Conservation (phyloP, 2,113 vertebrate species). For the Dicentrarchus labrax region DNA sequence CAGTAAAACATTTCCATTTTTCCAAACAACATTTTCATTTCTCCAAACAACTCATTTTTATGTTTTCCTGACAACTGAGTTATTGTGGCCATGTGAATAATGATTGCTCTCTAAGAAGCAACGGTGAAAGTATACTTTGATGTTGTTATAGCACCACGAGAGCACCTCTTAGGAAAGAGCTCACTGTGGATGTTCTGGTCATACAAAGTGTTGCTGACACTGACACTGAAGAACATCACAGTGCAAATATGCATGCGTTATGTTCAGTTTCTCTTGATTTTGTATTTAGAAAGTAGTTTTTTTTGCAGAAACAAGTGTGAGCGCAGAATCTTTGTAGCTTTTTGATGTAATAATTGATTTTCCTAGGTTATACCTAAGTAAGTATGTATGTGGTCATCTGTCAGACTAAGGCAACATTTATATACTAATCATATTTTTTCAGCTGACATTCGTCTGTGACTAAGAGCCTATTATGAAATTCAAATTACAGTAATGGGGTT, state of each 20-base stretch:
- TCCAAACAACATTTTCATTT: background rate
- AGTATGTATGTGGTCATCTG: background rate
- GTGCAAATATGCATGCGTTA: background rate
- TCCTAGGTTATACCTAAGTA: no score
- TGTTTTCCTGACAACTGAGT: conserved; percentile 4
- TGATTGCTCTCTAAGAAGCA: background rate
- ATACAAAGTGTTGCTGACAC: background rate
- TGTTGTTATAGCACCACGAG: background rate
- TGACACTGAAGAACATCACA: background rate
- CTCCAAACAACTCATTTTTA: background rate
- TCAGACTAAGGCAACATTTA: background rate
- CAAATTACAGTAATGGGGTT: background rate
- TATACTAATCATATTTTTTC: background rate
- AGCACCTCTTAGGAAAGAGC: background rate
- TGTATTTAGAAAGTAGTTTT: no score
- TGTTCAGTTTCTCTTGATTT: background rate
- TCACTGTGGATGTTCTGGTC: background rate
- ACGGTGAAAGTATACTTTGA: background rate
- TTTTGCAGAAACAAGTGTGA: no score
- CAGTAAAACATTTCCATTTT: background rate
- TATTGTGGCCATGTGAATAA: background rate
- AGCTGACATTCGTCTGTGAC: conserved; percentile 1
- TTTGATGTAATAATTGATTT: no score
- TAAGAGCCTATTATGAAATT: conserved; percentile 30
- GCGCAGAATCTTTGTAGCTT: no score